Evolutionary conservation across 2,113 vertebrate genomes (phyloP).

Genomic region (Pygoscelis antarcticus): DNA sequence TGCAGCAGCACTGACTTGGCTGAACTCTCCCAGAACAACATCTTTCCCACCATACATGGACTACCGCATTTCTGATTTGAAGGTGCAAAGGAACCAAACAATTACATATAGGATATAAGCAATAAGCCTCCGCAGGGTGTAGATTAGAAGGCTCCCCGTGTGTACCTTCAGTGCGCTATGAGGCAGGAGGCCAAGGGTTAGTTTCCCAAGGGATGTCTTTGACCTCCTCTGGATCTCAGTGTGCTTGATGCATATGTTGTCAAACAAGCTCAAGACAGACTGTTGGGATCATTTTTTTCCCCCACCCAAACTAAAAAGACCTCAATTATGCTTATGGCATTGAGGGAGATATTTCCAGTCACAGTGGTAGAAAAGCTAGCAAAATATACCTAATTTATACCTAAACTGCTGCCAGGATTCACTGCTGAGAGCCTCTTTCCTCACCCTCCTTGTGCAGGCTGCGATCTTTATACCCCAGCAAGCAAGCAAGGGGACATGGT

Average conservation of each 20-base stretch:
- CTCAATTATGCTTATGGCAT: background rate
- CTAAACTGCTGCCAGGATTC: background rate
- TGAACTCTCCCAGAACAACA: background rate
- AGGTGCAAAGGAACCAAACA: background rate
- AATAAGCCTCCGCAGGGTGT: background rate
- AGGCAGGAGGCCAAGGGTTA: background rate
- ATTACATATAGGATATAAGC: background rate
- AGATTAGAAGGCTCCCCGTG: background rate
- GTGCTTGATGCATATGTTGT: background rate
- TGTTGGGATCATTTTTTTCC: background rate
- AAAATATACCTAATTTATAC: background rate
- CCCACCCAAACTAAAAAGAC: background rate
- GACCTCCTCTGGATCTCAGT: background rate
- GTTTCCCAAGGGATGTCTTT: background rate
- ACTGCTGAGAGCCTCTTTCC: background rate
- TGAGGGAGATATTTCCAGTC: background rate
- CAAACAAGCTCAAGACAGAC: background rate
- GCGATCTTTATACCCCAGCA: background rate
- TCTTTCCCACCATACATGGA: background rate
- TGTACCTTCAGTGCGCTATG: background rate
- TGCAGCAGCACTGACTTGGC: background rate
- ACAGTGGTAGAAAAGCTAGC: background rate
- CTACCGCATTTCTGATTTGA: background rate
- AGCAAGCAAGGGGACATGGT: background rate
- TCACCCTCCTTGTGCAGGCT: background rate